Conservation (phyloP, 2,113 vertebrate species). For the Siniperca knerii region DNA sequence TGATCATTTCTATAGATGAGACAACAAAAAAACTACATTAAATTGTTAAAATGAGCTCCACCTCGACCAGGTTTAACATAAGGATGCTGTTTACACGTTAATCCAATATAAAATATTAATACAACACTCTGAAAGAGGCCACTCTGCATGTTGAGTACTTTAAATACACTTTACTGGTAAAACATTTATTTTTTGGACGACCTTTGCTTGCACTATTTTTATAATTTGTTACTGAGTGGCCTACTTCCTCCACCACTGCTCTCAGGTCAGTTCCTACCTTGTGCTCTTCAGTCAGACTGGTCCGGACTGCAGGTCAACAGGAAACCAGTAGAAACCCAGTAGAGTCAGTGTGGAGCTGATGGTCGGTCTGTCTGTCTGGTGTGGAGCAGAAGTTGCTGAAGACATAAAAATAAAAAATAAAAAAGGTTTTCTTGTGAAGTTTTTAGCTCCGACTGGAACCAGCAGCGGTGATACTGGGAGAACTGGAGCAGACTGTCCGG, state of each 20-base stretch:
- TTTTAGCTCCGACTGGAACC: background rate
- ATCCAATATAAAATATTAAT: no score
- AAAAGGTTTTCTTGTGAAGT: background rate
- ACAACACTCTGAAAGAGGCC: background rate
- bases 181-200: background rate
- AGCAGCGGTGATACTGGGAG: constrained; percentile 35
- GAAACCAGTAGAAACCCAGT: constrained; percentile 34
- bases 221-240: no score
- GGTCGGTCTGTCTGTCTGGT: background rate
- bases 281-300: background rate
- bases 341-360: background rate
- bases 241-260: background rate
- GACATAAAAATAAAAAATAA: background rate
- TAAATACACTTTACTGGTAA: background rate
- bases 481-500: constrained; percentile 9
- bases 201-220: background rate
- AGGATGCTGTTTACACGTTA: background rate
- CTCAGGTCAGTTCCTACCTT: constrained; percentile 51
- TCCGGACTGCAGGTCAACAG: constrained; percentile 18
- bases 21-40: background rate
- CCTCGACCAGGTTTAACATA: background rate
- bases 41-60: background rate
- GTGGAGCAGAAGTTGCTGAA: constrained; percentile 1
- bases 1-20: background rate
- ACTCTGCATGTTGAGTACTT: background rate